Base-by-base conservation (phyloP, 2,797 vertebrate genomes). In the Sebastes trivittatus region DNA sequence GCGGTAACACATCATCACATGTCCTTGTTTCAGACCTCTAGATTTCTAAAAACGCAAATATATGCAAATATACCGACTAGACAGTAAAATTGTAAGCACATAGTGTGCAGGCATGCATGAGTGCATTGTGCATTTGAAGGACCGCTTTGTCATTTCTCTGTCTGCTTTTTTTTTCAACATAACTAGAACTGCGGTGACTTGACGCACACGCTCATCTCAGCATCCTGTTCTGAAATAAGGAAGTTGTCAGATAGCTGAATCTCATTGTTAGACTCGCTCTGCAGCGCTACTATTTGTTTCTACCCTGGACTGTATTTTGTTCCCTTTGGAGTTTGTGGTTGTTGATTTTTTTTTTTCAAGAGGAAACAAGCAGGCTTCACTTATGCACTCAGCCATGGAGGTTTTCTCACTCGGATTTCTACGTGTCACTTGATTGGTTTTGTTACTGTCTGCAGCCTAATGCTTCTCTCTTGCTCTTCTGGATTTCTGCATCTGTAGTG, bases 221-320 rank as follows among this genome's bases (percentile, higher is more conserved):
- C 96, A 97, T 98, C 97, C 97, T 97, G 97, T 97, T 97, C 95
- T 87, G 93, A 91, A 96, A 97, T 80, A 58, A 96, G 97, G 97
- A 98, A 97, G 96, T 92, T 66, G 88, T 58, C 74, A 25, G 87
- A 82, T 18, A 71, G 63, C 76, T 78, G 80, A 86, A 59, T 58
- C 82, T 82, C 61, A 75, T 49, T 67, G 69, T 58, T 22, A 67
- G 30, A 75, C 34, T 80, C 5, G n/a, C 75, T 81, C 82, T 84
- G 63, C 66, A 63, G 46, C 11, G 22, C 75, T 59, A 22, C 72
- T 79, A 1, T 10, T 55, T 71, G 61, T 77, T 58, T 63, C 54
- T 30, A 7, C 72, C 23, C 52, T n/a, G 27, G 46, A 72, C 70
- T 75, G 36, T 13, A 7, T 42, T 11, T 36, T 80, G 13, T 30